phyloP scores from a whole-genome alignment of 2,888 invertebrate species.

The Emmelina monodactyla region DNA sequence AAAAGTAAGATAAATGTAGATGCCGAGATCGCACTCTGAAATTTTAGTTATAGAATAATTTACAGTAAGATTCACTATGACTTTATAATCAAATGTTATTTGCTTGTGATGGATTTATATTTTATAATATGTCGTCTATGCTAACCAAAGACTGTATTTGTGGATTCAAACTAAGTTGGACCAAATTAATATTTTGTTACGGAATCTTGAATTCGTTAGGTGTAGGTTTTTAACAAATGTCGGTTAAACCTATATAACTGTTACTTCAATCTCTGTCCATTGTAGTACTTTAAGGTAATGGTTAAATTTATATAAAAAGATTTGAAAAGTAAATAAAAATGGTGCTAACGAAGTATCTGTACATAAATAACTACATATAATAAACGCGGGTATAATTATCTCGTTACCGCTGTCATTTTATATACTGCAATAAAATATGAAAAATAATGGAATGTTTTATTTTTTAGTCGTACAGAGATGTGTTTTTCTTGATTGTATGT shows the following conservation, averaged over 20 bases:
- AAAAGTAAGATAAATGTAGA: too few species aligned
- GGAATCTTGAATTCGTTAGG: too few species aligned
- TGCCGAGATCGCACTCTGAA: too few species aligned
- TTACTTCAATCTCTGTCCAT: conserved; percentile 40
- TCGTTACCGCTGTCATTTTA: conserved; percentile 52
- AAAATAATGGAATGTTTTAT: conserved; percentile 17
- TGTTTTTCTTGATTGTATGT: too few species aligned
- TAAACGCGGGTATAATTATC: conserved; percentile 43
- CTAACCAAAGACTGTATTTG: conserved; percentile 62
- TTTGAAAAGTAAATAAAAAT: conserved; percentile 42
- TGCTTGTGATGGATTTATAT: conserved; percentile 60
- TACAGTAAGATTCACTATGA: too few species aligned
- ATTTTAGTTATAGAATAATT: too few species aligned
- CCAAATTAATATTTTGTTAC: conserved; percentile 45
- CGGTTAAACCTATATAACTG: too few species aligned
- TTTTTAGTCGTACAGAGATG: too few species aligned
- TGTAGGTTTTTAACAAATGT: too few species aligned
- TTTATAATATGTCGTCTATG: conserved; percentile 49
- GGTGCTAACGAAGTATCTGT: conserved; percentile 43
- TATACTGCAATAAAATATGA: conserved; percentile 52
- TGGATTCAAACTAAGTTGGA: conserved; percentile 50
- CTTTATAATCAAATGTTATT: conserved; percentile 20
- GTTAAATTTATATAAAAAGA: conserved; percentile 49
- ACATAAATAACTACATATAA: conserved; percentile 1
- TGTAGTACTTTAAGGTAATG: conserved; percentile 51